Percentiles rank a stretch among this genome's conserved stretches.
Conservation (phyloP, 2,113 vertebrate genomes). For the Siniperca chuatsi region DNA sequence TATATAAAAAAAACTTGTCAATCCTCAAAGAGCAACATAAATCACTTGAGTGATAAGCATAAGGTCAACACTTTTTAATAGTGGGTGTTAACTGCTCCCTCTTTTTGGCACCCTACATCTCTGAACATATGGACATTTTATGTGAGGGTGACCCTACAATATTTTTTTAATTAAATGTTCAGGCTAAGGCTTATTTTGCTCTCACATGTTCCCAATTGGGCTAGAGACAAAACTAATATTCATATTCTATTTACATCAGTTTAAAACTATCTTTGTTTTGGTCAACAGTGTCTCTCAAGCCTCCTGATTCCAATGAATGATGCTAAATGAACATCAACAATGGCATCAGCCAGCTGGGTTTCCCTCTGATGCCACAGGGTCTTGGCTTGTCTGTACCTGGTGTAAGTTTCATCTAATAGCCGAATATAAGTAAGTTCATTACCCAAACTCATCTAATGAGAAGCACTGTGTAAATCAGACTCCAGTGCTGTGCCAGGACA, state of each 20-base stretch:
- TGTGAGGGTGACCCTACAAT: constrained; percentile 20
- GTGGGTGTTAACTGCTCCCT: constrained; percentile 40
- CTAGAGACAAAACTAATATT: background rate
- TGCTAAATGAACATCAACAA: constrained; percentile 22
- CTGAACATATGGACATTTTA: constrained; percentile 56
- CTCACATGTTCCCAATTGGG: constrained; percentile 2
- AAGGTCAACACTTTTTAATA: constrained; percentile 48
- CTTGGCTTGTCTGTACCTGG: constrained; percentile 46
- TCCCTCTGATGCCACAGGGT: constrained; percentile 28
- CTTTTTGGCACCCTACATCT: constrained; percentile 25
- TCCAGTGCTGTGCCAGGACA: constrained; percentile 57
- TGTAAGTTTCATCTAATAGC: constrained; percentile 65
- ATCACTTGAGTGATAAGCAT: constrained; percentile 28
- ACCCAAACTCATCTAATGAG: constrained; percentile 68
- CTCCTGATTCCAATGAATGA: background rate
- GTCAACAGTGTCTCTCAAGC: constrained; percentile 25
- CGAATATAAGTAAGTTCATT: constrained; percentile 71
- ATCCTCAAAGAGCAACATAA: constrained; percentile 36
- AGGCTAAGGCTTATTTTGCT: constrained; percentile 9
- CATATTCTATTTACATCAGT: constrained; percentile 2
- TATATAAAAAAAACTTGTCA: constrained; percentile 40
- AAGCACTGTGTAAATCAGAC: constrained; percentile 73
- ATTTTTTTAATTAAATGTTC: constrained; percentile 27
- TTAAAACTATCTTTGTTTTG: constrained; percentile 14
- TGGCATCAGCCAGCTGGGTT: constrained; percentile 28